phyloP scores from a whole-genome alignment of 2,888 invertebrate genomes.

The Habrosyne pyritoides region DNA sequence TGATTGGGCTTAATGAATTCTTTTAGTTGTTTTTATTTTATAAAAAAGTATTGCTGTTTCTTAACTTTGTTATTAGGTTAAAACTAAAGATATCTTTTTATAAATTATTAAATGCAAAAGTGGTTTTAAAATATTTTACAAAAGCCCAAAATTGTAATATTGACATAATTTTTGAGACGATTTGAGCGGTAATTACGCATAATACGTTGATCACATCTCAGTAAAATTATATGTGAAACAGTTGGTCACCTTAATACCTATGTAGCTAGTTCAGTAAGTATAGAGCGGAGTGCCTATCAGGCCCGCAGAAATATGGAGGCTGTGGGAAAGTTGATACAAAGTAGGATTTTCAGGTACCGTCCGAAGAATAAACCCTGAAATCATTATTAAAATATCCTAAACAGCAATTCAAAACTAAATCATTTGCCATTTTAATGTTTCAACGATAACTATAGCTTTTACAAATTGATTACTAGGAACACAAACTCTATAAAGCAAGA shows the following conservation, averaged over 20 bases:
- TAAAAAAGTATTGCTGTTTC: not conserved
- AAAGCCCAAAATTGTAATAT: too few relatives aligned
- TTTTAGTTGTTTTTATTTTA: not conserved
- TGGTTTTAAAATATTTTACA: too few relatives aligned
- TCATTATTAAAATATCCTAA: not conserved
- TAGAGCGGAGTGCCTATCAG: constrained; percentile 58
- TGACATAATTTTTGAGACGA: too few relatives aligned
- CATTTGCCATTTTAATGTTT: not conserved
- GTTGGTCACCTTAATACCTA: constrained; percentile 53
- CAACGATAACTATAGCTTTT: not conserved
- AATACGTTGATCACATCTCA: not conserved
- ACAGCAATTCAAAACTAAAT: not conserved
- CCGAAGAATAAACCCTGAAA: constrained; percentile 35
- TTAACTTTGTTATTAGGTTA: not conserved
- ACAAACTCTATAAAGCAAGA: not conserved
- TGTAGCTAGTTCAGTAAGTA: constrained; percentile 61
- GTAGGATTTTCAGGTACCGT: constrained; percentile 76
- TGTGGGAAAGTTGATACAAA: constrained; percentile 76
- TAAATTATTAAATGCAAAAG: too few relatives aligned
- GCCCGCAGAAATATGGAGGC: constrained; percentile 74
- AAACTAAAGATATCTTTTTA: too few relatives aligned
- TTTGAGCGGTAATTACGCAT: too few relatives aligned
- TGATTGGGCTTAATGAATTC: not conserved
- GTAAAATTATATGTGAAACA: constrained; percentile 30
- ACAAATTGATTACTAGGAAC: not conserved